Evolutionary conservation across 2,888 invertebrate genomes (phyloP).

Genomic region (Parapristionchus giblindavisi): DNA sequence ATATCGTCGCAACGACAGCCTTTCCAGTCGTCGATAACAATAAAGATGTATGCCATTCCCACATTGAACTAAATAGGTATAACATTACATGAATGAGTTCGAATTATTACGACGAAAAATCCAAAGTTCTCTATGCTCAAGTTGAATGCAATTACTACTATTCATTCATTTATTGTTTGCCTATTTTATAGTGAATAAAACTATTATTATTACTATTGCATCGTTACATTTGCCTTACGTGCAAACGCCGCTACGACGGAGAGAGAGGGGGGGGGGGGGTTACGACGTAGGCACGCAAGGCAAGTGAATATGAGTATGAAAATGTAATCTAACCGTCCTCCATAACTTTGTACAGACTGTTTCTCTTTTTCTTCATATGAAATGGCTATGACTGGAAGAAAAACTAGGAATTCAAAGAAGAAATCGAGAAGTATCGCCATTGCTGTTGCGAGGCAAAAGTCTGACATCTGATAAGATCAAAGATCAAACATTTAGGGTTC

Average conservation of each 20-base stretch:
- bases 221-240: no score
- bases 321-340: no score
- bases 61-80: constrained; percentile 16
- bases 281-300: no score
- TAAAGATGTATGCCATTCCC: constrained; percentile 43
- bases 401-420: constrained; percentile 61
- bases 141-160: not conserved
- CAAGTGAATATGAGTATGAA: no score
- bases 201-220: no score
- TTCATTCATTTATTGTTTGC: no score
- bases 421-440: constrained; percentile 63
- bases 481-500: not conserved
- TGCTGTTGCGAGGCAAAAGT: constrained; percentile 65
- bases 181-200: no score
- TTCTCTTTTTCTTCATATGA: constrained; percentile 48
- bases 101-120: not conserved
- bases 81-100: not conserved
- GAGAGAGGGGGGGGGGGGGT: no score
- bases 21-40: constrained; percentile 51
- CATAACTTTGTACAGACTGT: no score
- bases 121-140: not conserved
- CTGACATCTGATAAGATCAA: constrained; percentile 49
- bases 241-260: no score
- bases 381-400: constrained; percentile 55
- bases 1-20: constrained; percentile 38